Evolutionary conservation across 1,140 invertebrate genomes (phyloP), one percentile per base, ranked within the genome.

Genomic region (Nasonia longicornis): DNA sequence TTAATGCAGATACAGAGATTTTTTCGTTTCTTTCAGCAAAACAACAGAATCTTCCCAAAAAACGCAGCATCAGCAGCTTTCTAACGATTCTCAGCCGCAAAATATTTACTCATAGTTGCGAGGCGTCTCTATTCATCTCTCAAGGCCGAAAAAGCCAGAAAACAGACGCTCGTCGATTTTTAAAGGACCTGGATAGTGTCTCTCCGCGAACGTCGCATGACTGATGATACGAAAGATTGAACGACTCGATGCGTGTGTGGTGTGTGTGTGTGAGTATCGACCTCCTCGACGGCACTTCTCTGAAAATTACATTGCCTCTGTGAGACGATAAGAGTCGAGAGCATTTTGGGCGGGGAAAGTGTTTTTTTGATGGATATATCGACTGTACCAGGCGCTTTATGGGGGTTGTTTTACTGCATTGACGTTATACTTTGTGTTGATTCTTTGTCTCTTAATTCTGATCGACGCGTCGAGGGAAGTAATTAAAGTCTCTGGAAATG

Each of bases 151-250:
- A 70, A 58, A 0, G 42, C 10, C n/a, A 22, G 12, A 48, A 72
- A 79, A 20, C 71, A 48, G n/a, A 14, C n/a, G 0, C 48, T 63
- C 26, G 31, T 64, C 70, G 11, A 14, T 73, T 58, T 52, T 71
- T 73, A 29, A 73, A 73, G 16, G 26, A 64, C 26, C 58, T 42
- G 22, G 26, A 73, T 48, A 79, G 45, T 73, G 58, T 66, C 42
- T 52, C 71, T 12, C 2, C 12, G 7, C 58, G 29, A n/a, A 26
- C 35, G 58, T 74, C 70, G 29, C 12, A 67, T 48, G 78, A 48
- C 70, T 35, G 78, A 80, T 80, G 78, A 63, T 70, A 70, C 45
- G 35, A n/a, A 11, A 69, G 66, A 77, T 69, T 70, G 76, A 69
- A 26, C 35, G 74, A 66, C 20, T 76, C 35, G 4, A 20, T 52